phyloP scores from a whole-genome alignment of 2,888 invertebrate genomes.

The Lampropteryx suffumata region DNA sequence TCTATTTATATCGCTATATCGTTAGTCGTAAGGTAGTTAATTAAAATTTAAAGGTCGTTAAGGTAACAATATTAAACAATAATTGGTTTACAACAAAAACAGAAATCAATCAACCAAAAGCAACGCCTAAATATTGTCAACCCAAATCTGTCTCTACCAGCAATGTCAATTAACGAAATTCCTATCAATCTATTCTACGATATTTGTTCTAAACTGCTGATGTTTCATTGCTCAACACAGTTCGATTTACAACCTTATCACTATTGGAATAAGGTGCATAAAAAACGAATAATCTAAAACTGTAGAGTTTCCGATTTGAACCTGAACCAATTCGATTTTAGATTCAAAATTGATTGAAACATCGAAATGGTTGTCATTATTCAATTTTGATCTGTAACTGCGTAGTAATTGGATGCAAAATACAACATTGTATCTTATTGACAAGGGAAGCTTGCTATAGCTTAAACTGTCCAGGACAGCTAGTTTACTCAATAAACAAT shows the following conservation, averaged over 20 bases:
- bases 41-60: too few species aligned
- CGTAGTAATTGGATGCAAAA: conserved; percentile 4
- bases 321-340: conserved; percentile 12
- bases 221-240: conserved; percentile 5
- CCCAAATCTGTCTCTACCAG: conserved; percentile 23
- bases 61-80: conserved; percentile 2
- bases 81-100: background rate
- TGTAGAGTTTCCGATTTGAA: conserved; percentile 7
- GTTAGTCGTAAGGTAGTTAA: too few species aligned
- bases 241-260: conserved; percentile 22
- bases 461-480: background rate
- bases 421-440: conserved; percentile 4
- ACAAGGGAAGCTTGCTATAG: background rate
- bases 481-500: background rate
- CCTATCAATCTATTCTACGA: conserved; percentile 28
- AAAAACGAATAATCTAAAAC: background rate
- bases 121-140: conserved; percentile 5
- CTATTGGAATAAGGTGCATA: conserved; percentile 15
- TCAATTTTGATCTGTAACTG: conserved; percentile 6
- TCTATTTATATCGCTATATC: too few species aligned
- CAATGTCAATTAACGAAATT: conserved; percentile 28
- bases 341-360: conserved; percentile 5
- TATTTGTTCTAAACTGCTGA: conserved; percentile 10
- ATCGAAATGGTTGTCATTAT: background rate
- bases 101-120: background rate